phyloP scores from a whole-genome alignment of 2,888 invertebrate species.

The Agrotis clavis region DNA sequence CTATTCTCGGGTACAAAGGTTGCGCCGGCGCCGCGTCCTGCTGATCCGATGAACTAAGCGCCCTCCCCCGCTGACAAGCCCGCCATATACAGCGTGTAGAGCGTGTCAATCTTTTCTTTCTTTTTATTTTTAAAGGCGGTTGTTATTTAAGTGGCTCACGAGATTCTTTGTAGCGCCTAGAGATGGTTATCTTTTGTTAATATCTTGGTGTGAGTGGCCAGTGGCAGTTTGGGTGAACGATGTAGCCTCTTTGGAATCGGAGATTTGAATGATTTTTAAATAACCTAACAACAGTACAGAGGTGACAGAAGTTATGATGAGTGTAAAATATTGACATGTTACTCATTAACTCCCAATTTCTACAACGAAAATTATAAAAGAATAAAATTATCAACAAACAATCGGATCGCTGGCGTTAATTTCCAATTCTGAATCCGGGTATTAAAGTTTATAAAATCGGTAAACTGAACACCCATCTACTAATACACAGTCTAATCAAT shows the following conservation, averaged over 20 bases:
- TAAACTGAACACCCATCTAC: not conserved
- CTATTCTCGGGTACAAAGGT: conserved; percentile 77
- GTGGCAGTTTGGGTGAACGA: conserved; percentile 32
- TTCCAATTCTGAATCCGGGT: no score
- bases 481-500: not conserved
- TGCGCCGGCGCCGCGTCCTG: conserved; percentile 88
- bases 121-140: conserved; percentile 34
- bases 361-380: no score
- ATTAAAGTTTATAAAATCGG: no score
- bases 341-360: no score
- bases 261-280: not conserved
- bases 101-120: conserved; percentile 45
- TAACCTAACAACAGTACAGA: not conserved
- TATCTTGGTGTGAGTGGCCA: conserved; percentile 39
- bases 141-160: conserved; percentile 52
- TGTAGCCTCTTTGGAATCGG: not conserved
- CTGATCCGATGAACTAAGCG: conserved; percentile 84
- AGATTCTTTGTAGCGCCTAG: conserved; percentile 47
- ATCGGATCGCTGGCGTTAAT: no score
- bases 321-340: no score
- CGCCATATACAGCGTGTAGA: conserved; percentile 59
- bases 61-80: conserved; percentile 82
- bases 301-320: not conserved
- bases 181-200: conserved; percentile 52
- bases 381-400: no score